Evolutionary conservation across 1,140 invertebrate genomes (phyloP), one percentile per base, ranked within the genome.

Genomic region (Lordiphosa collinella): DNA sequence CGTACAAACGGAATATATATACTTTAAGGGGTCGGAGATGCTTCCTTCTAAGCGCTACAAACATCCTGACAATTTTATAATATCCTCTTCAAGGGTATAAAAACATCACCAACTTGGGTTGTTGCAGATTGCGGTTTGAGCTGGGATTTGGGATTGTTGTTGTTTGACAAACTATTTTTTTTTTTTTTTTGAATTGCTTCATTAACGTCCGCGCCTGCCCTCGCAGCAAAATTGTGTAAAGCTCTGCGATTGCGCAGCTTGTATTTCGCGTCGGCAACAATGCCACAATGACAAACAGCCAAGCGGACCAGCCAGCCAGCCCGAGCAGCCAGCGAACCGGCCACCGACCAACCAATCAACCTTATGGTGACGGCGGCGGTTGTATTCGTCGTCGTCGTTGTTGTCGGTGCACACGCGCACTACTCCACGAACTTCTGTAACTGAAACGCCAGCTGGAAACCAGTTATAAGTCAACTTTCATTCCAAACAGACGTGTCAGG

Each of bases 401-500:
- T 52, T 49, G 38, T 36, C 29, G 75, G 12, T 80, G 63, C 74
- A 65, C 60, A 80, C 50, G 75, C 69, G 69, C 70, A 74, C 10
- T 43, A 43, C 22, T 37, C 22, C 41, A 55, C 53, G 52, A 75
- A 60, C 72, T 78, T 72, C 52, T 61, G 70, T 60, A 58, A 55
- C 34, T 43, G 32, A 67, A 62, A 37, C 37, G 53, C 36, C 14
- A 67, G 36, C 40, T 16, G 22, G 60, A 86, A 88, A 88, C 86
- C 86, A 88, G 86, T 88, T 88, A 86, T 78, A 74, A 79, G 65
- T 66, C 86, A 88, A 88, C 86, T 88, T 88, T 88, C 86, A 88
- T 88, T 86, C 65, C 51, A 69, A 79, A 73, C 80, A 68, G 86
- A 88, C 86, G 76, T 88, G 61, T 65, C 60, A 68, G 54, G 51